A percentile compares a stretch with the other conserved stretches of the same genome.
phyloP scores from a whole-genome alignment of 2,797 vertebrate genomes.

The Meda fulgida region DNA sequence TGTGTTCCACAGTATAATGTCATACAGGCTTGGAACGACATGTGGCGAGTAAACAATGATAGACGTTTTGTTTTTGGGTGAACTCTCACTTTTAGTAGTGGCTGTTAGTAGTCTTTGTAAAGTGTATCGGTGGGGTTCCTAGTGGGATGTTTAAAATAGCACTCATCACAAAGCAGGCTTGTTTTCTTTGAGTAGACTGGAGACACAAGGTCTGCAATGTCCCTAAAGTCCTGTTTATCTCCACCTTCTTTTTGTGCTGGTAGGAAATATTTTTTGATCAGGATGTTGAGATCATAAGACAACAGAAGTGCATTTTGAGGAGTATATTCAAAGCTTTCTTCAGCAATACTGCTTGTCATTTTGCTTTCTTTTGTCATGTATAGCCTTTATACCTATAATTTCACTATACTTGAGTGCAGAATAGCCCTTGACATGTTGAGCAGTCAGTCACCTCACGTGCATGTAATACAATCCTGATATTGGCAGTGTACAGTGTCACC shows the following conservation, averaged over 20 bases:
- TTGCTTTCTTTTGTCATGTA: not conserved
- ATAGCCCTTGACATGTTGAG: conserved; percentile 4
- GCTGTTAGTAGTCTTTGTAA: not conserved
- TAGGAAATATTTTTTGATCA: conserved; percentile 42
- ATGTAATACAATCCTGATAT: conserved; percentile 27
- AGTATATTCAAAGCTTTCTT: not conserved
- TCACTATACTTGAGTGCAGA: not conserved
- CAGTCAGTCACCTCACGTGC: conserved; percentile 9
- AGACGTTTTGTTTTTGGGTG: not conserved
- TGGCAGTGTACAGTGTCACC: not conserved
- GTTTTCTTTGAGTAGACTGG: conserved; percentile 31
- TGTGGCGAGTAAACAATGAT: not conserved
- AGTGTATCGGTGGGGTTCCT: not conserved
- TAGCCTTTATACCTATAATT: not conserved
- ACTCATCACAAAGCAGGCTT: not conserved
- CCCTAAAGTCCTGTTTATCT: conserved; percentile 44
- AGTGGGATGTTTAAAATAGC: not conserved
- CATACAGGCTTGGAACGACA: not conserved
- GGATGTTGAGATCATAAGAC: conserved; percentile 23
- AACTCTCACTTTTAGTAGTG: not conserved
- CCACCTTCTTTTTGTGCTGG: conserved; percentile 20
- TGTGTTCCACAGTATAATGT: not conserved
- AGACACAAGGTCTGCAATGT: conserved; percentile 51
- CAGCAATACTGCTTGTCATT: not conserved
- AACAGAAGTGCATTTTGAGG: not conserved